A percentile compares a stretch with the other conserved stretches of the same genome.
Conservation (phyloP, 2,113 vertebrate species). For the Sitta europaea region DNA sequence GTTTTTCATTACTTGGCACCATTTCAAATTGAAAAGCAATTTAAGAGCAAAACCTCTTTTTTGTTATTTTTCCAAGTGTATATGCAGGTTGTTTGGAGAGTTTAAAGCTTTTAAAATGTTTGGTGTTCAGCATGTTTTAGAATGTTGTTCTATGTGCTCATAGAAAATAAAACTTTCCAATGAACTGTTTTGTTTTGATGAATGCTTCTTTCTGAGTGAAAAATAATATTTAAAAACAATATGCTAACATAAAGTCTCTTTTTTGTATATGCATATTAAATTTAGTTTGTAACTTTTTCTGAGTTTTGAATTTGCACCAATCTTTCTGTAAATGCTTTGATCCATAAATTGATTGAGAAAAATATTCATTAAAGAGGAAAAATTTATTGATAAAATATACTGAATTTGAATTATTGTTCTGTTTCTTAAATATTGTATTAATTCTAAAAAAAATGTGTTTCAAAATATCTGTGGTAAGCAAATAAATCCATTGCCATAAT, state of each 20-base stretch:
- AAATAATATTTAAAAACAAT: not conserved
- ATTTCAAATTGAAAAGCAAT: not conserved
- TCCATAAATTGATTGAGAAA: not conserved
- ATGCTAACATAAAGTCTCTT: not conserved
- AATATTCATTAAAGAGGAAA: not conserved
- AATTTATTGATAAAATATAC: not conserved
- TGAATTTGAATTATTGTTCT: not conserved
- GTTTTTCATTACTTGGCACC: not conserved
- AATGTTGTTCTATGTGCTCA: not conserved
- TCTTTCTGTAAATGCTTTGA: not conserved
- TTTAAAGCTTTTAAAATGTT: not conserved
- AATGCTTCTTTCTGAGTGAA: not conserved
- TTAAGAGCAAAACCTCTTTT: not conserved
- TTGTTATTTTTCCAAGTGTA: not conserved
- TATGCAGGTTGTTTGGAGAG: not conserved
- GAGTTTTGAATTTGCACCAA: not conserved
- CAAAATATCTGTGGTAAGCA: not conserved
- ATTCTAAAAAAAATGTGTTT: not conserved
- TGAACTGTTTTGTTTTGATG: not conserved
- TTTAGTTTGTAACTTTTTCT: not conserved
- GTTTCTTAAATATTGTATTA: not conserved
- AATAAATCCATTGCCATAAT: not conserved
- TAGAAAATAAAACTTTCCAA: not conserved
- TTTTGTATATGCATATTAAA: not conserved
- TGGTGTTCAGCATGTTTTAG: not conserved